Evolutionary conservation across 2,797 vertebrate species (phyloP).

Genomic region (Emydoidea blandingii): DNA sequence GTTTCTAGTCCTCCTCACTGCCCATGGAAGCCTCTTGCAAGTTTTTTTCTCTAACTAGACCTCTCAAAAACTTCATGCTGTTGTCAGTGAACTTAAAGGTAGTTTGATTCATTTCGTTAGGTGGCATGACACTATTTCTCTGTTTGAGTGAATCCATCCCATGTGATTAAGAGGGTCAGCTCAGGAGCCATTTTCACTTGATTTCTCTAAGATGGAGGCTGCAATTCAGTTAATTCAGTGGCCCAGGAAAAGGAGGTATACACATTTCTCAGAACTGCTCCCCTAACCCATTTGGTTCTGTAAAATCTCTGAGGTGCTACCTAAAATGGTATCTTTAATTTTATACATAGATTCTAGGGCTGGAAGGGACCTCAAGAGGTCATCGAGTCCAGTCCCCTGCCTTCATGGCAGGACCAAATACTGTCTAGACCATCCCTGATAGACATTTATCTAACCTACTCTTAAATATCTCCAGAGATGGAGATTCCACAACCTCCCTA

Average conservation of each 20-base stretch:
- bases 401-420: no score
- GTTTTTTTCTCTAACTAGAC: background rate
- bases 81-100: background rate
- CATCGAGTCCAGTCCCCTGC: no score
- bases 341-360: no score
- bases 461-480: no score
- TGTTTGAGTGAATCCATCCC: background rate
- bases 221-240: background rate
- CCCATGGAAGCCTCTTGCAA: background rate
- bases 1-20: background rate
- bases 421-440: no score
- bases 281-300: background rate
- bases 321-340: constrained; percentile 9
- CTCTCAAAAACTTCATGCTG: background rate
- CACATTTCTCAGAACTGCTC: background rate
- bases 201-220: background rate
- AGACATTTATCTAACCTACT: no score
- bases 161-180: background rate
- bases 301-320: constrained; percentile 36
- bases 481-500: no score
- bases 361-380: no score
- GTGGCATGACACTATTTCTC: background rate
- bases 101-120: background rate
- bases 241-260: constrained; percentile 3
- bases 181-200: background rate